Conservation (phyloP, 2,797 vertebrate genomes). For the Poeciliopsis infans region DNA sequence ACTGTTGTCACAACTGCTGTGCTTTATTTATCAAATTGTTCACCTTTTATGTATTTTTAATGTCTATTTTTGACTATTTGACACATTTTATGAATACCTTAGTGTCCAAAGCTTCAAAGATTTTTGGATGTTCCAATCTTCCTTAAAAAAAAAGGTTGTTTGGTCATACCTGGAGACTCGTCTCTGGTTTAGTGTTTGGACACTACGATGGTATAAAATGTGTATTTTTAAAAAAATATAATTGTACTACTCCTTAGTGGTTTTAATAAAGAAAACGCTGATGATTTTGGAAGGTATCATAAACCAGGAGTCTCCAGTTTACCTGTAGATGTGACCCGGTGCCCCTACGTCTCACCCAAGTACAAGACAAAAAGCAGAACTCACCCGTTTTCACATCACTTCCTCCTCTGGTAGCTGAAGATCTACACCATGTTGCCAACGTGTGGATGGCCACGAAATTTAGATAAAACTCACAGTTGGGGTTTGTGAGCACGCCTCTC, state of each 20-base stretch:
- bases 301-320: background rate
- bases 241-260: background rate
- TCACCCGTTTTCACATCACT: slow-evolving; percentile 94
- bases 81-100: no score
- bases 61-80: no score
- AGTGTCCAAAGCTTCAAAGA: no score
- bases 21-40: no score
- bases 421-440: slow-evolving; percentile 95
- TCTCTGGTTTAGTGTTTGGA: background rate
- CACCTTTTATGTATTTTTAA: no score
- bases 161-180: background rate
- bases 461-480: slow-evolving; percentile 97
- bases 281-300: background rate
- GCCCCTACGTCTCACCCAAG: background rate
- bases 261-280: background rate
- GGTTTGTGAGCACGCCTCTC: slow-evolving; percentile 95
- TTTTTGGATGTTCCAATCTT: background rate
- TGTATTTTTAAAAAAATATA: background rate
- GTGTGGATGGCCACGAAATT: slow-evolving; percentile 98
- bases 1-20: no score
- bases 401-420: slow-evolving; percentile 83
- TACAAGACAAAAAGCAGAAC: slow-evolving; percentile 32
- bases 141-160: background rate
- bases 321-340: background rate
- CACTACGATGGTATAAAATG: background rate